Base-by-base conservation (phyloP, 2,797 vertebrate species). In the Sus cebifrons region DNA sequence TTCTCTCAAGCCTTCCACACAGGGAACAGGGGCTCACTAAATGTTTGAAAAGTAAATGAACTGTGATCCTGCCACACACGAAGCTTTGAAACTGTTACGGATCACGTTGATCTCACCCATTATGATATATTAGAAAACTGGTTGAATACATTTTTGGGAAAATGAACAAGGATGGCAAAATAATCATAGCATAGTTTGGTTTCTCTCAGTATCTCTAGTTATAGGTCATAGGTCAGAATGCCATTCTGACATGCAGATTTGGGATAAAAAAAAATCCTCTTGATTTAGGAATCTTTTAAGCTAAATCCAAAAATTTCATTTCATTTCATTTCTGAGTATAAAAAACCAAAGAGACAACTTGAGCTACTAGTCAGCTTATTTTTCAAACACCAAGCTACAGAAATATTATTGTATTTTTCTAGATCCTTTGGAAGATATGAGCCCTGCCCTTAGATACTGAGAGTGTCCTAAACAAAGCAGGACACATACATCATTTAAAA, bases 71-170 rank as follows among this genome's bases (percentile, higher is more conserved):
- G 83, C 70, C 23, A 86, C 9, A 32, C 2, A 2, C 13, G n/a
- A 74, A 95, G 11, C 12, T 67, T 83, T 79, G 70, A 91, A 85
- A 81, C 15, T 27, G 18, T 62, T 92, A 68, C 95, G 89, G 75
- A 52, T 90, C 36, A 89, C 4, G 0, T 36, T 23, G 16, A 52
- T 85, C 44, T 92, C 60, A 86, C 68, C 16, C 32, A 36, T 54
- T 14, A n/a, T 62, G 20, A 16, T 70, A 65, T 84, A 52, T 82
- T 73, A 44, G 21, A 62, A 87, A 83, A 75, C 16, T 36, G 65
- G 14, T 67, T 93, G 49, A 40, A 78, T 44, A 10, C 79, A 44
- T 71, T 82, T 89, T 87, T 64, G n/a, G 23, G 52, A 23, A 68
- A 67, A 62, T 52, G 54, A 92, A 36, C 3, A 77, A 71, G n/a